phyloP scores from a whole-genome alignment of 2,113 vertebrate genomes.

The Festucalex cinctus region DNA sequence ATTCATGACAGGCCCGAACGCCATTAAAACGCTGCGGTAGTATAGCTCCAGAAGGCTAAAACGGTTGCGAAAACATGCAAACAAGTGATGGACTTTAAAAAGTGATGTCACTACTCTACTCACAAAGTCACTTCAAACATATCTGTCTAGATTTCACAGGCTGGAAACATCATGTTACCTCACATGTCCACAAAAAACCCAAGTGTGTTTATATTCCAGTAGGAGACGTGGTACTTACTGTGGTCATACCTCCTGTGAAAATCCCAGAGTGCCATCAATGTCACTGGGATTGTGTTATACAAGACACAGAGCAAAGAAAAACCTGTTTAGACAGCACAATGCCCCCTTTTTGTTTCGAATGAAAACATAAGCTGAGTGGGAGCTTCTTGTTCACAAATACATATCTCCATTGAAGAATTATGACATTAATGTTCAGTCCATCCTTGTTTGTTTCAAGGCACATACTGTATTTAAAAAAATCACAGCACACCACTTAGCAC shows the following conservation, averaged over 20 bases:
- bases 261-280: conserved; percentile 43
- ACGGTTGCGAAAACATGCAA: conserved; percentile 18
- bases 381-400: conserved; percentile 10
- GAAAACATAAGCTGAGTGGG: conserved; percentile 33
- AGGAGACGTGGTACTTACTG: conserved; percentile 19
- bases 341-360: conserved; percentile 27
- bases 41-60: conserved; percentile 31
- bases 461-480: no score
- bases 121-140: conserved; percentile 16
- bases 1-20: conserved; percentile 42
- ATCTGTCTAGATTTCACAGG: conserved; percentile 16
- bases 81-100: conserved; percentile 28
- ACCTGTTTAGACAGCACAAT: conserved; percentile 43
- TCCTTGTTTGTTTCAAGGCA: no score
- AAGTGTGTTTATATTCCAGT: conserved; percentile 7
- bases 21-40: conserved; percentile 48
- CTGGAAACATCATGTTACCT: conserved; percentile 16
- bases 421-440: no score
- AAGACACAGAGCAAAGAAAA: conserved; percentile 26
- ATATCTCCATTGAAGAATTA: background rate
- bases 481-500: no score
- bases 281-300: conserved; percentile 45
- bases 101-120: conserved; percentile 23
- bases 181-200: conserved; percentile 3
- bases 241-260: conserved; percentile 31